Evolutionary conservation across 2,888 invertebrate species (phyloP).

Genomic region (Trilocha varians): DNA sequence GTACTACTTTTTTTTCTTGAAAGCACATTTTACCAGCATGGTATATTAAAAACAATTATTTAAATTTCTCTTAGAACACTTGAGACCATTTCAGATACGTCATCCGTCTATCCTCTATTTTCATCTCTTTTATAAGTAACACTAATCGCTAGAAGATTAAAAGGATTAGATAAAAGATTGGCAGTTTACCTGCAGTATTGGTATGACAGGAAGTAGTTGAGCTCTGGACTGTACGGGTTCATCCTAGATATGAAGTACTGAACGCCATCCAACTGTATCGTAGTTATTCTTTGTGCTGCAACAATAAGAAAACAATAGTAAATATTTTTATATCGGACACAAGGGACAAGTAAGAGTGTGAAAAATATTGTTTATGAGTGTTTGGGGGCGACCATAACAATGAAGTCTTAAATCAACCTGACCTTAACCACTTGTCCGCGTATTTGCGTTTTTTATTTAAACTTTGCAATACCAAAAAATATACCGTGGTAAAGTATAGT

Average conservation of each 20-base stretch:
- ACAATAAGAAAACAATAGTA: slow-evolving; percentile 28
- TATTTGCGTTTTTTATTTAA: background rate
- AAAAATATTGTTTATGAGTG: background rate
- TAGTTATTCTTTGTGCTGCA: slow-evolving; percentile 88
- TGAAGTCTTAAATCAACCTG: background rate
- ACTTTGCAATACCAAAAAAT: no score
- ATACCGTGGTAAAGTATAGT: no score
- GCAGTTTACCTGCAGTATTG: slow-evolving; percentile 81
- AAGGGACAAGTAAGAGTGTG: background rate
- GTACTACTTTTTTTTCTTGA: no score
- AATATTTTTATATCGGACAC: background rate
- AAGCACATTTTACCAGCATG: no score
- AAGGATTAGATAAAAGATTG: no score
- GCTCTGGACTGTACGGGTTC: slow-evolving; percentile 89
- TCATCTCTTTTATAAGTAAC: no score
- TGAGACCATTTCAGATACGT: no score
- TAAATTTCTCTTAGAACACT: no score
- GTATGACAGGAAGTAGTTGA: slow-evolving; percentile 90
- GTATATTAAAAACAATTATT: no score
- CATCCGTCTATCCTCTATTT: no score
- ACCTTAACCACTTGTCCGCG: background rate
- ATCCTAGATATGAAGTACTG: slow-evolving; percentile 90
- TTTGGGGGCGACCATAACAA: background rate
- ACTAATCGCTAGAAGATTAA: no score
- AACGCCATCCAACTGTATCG: slow-evolving; percentile 87